phyloP scores from a whole-genome alignment of 2,113 vertebrate genomes.

The Scytalopus superciliaris region DNA sequence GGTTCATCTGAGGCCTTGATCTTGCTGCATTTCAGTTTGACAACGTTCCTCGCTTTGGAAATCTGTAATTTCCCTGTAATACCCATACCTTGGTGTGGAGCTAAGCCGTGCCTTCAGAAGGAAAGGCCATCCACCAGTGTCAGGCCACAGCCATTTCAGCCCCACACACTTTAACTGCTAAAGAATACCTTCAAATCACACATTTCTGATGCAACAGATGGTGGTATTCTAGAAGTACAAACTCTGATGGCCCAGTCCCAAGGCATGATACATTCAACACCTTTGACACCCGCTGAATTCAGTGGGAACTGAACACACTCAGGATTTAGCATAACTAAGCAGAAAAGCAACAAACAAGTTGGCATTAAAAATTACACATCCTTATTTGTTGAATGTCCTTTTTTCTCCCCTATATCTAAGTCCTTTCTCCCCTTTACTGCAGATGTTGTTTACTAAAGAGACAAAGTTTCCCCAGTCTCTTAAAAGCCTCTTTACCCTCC shows the following conservation, averaged over 20 bases:
- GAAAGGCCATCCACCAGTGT: neutral
- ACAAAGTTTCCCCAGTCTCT: neutral
- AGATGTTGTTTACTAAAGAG: neutral
- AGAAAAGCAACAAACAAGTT: neutral
- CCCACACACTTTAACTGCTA: neutral
- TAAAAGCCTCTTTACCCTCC: neutral
- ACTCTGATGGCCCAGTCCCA: neutral
- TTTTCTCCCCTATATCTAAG: fast-evolving
- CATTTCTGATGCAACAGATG: neutral
- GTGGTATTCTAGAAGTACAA: neutral
- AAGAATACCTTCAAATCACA: neutral
- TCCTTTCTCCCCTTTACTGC: neutral
- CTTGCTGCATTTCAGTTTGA: neutral
- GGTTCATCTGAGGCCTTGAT: slow-evolving; percentile 35
- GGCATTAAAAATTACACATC: neutral
- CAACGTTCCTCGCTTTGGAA: fast-evolving
- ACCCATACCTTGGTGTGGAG: neutral
- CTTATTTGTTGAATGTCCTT: neutral
- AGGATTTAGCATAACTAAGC: neutral
- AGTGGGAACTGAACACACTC: neutral
- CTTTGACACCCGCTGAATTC: neutral
- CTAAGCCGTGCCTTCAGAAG: neutral
- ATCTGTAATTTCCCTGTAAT: neutral
- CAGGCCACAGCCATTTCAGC: neutral
- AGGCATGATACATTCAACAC: neutral